Evolutionary conservation across 2,888 invertebrate genomes (phyloP).

Genomic region (Hypomecis atomaria): DNA sequence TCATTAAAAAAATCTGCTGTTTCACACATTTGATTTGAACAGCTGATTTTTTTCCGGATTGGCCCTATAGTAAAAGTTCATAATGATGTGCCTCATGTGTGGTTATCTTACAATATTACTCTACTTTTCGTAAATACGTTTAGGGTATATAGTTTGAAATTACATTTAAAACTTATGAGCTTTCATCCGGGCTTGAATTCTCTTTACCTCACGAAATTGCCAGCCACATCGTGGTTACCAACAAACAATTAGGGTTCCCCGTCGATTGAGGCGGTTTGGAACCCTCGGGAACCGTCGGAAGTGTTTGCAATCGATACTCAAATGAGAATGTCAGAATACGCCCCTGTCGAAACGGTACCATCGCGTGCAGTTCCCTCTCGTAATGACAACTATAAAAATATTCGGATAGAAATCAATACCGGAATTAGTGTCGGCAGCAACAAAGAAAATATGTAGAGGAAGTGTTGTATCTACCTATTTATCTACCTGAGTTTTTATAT

Average conservation of each 20-base stretch:
- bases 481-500: too few species aligned
- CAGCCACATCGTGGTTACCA: conserved; percentile 9
- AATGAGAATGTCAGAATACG: conserved; percentile 35
- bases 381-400: conserved; percentile 1
- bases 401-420: conserved; percentile 2
- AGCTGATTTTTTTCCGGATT: too few species aligned
- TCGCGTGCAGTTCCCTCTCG: conserved; percentile 24
- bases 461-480: background rate
- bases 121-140: too few species aligned
- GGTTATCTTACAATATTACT: too few species aligned
- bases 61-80: too few species aligned
- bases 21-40: too few species aligned
- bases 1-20: too few species aligned
- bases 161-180: background rate
- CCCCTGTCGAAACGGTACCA: conserved; percentile 27
- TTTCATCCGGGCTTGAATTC: background rate
- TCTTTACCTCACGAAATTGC: background rate
- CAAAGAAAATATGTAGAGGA: background rate
- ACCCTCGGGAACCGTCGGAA: conserved; percentile 53
- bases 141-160: background rate
- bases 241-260: conserved; percentile 26
- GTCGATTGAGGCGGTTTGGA: conserved; percentile 18
- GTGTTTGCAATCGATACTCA: conserved; percentile 63
- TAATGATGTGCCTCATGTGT: too few species aligned
- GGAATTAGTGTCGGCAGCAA: background rate